Evolutionary conservation across 2,888 invertebrate genomes (phyloP), one percentile per base, ranked within the genome.

Genomic region (Octonoba sinensis): DNA sequence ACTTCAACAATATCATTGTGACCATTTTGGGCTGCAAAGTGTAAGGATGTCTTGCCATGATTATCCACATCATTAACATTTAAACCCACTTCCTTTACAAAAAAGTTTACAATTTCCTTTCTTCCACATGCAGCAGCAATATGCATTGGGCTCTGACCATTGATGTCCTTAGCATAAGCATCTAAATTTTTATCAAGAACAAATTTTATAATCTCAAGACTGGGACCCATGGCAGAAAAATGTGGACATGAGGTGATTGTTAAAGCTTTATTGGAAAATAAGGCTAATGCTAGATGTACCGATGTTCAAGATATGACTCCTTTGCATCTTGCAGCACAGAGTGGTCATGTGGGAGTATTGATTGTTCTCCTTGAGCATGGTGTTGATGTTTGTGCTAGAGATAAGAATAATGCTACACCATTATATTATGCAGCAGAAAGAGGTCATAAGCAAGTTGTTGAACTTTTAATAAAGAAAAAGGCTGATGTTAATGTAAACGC

Each of bases 261-360:
- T n/a, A n/a, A n/a, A n/a, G n/a, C n/a, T n/a, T 54, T 75, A 24
- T 13, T 75, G 11, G 16, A n/a, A n/a, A 4, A 54, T 18, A 22
- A 18, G 8, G 51, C 65, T 1, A 11, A 51, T 57, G 66, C 66
- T 3, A 66, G 60, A 16, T 11, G 18, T 13, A n/a, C 18, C 65
- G 22, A 16, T 16, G 16, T n/a, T 20, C 20, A 44, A 22, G 27
- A 44, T 47, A 11, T 8, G 18, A 66, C 75, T 44, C 66, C 75
- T 13, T 44, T 75, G 18, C 75, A 75, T 44, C 46, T 57, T 6
- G 76, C 69, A 22, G 49, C 69, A 12, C 49, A 59, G n/a, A 18
- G 18, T 16, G 69, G 69, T 1, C 15, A 59, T 49, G 8, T 16
- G n/a, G 69, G 59, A 27, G 15, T 76, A 15, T 20, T 49, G 8